A percentile compares a stretch with the other conserved stretches of the same genome.
phyloP scores from a whole-genome alignment of 2,113 vertebrate genomes.

The Vireo altiloquus region DNA sequence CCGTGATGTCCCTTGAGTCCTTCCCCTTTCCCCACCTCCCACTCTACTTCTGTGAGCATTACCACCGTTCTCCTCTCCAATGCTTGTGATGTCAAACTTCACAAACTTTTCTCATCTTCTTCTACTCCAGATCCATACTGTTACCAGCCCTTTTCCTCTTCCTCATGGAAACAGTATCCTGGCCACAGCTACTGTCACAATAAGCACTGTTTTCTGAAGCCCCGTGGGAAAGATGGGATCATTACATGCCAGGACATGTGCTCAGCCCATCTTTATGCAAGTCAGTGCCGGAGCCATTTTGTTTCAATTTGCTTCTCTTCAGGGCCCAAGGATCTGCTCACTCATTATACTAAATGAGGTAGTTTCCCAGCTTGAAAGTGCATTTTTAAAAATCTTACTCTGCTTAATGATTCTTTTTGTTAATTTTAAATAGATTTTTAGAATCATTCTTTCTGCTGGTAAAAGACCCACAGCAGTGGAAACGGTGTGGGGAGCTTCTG shows the following conservation, averaged over 20 bases:
- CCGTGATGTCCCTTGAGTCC: neutral
- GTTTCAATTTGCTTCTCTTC: slow-evolving; percentile 62
- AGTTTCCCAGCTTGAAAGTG: slow-evolving; percentile 67
- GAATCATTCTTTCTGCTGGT: slow-evolving; percentile 37
- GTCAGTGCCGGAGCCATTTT: slow-evolving; percentile 51
- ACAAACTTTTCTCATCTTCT: neutral
- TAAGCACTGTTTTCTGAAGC: neutral
- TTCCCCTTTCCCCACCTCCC: neutral
- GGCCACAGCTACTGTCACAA: neutral
- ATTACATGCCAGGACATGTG: slow-evolving; percentile 16
- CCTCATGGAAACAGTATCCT: neutral
- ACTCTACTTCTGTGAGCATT: neutral
- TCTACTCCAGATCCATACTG: neutral
- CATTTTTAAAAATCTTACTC: slow-evolving; percentile 55
- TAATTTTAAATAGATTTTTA: slow-evolving; percentile 68
- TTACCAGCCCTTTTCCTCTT: neutral
- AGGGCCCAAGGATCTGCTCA: slow-evolving; percentile 59
- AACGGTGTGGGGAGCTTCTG: slow-evolving; percentile 10
- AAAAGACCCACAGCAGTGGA: slow-evolving; percentile 46
- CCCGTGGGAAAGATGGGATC: slow-evolving; percentile 17
- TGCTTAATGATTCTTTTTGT: slow-evolving; percentile 68
- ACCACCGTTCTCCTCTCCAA: neutral
- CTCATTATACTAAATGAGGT: slow-evolving; percentile 66
- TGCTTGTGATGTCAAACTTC: neutral
- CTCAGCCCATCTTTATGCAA: slow-evolving; percentile 50